Percentiles rank a stretch among this genome's conserved stretches.
These are phyloP conservation scores for Leptoclinus maculatus DNA, from an alignment of 2,797 vertebrate genomes.

Conservation along the genomic window DNA sequence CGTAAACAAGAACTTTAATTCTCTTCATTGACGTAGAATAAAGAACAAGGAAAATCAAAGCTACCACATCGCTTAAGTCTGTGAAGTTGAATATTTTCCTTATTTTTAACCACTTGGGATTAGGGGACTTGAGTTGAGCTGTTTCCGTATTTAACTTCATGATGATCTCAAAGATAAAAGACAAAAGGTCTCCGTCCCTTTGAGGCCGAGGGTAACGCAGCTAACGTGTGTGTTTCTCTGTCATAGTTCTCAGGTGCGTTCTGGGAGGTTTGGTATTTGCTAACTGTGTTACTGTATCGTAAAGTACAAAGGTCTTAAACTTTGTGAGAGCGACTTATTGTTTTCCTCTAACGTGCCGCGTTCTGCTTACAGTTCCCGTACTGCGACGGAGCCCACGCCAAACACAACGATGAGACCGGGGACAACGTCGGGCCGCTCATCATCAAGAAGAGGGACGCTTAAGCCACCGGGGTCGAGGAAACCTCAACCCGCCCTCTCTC, in stretches of 20 bases:
- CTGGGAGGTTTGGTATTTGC: accelerated
- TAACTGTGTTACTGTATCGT: background rate
- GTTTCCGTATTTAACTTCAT: background rate
- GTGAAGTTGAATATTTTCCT: background rate
- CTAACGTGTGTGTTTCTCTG: background rate
- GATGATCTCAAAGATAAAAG: background rate
- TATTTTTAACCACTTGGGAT: background rate
- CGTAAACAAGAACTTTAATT: background rate
- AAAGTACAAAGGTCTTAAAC: background rate
- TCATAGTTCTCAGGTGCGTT: background rate
- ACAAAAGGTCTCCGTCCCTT: background rate
- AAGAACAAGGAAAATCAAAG: background rate
- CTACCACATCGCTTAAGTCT: background rate
- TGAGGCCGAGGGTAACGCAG: too few species aligned
- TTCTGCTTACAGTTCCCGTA: conserved; percentile 80
- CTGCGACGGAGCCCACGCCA: conserved; percentile 85
- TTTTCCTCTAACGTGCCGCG: background rate
- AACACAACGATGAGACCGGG: conserved; percentile 85
- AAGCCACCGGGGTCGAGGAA: conserved; percentile 1
- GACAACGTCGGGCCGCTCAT: conserved; percentile 89
- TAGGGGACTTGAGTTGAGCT: background rate
- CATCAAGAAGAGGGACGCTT: conserved; percentile 82
- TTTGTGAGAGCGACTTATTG: background rate
- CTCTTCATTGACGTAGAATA: background rate
- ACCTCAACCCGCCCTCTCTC: background rate